Percentiles rank a stretch among this genome's conserved stretches.
Conservation (phyloP, 1,140 invertebrate genomes). For the Lasioglossum albipes region DNA sequence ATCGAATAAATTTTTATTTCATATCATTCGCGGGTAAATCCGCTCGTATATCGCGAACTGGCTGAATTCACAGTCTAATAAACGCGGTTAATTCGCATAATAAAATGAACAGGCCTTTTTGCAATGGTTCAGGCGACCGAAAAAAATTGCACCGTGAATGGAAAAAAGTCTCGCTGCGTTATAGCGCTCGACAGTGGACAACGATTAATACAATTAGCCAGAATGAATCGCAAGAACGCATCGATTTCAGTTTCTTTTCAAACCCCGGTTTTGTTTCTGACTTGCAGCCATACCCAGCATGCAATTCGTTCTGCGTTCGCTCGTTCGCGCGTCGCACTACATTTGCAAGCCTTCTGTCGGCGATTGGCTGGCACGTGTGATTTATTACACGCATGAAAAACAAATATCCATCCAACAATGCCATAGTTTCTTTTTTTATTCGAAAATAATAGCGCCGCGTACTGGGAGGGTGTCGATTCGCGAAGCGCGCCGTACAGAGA, state of each 20-base stretch:
- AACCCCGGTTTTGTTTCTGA: background rate
- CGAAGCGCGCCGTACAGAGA: background rate
- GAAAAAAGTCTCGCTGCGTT: no score
- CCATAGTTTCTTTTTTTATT: constrained; percentile 26
- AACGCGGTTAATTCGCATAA: no score
- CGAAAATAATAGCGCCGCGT: constrained; percentile 14
- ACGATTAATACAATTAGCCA: constrained; percentile 16
- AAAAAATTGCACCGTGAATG: no score
- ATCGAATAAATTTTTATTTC: no score
- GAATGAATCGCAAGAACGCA: background rate
- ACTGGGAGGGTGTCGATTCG: constrained; percentile 21
- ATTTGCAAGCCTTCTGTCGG: constrained; percentile 40
- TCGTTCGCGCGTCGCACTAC: constrained; percentile 26
- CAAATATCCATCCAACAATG: constrained; percentile 36
- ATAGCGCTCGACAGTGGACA: background rate
- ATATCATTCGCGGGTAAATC: no score
- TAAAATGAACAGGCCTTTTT: no score
- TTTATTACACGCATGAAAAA: constrained; percentile 42
- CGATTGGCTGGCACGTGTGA: constrained; percentile 42
- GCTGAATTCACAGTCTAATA: no score
- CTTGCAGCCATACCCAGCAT: background rate
- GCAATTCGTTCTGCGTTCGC: constrained; percentile 39
- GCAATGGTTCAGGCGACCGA: no score
- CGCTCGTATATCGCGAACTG: no score
- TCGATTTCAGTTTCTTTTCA: constrained; percentile 6